phyloP scores from a whole-genome alignment of 2,113 vertebrate genomes.

The Erythrocercus mccallii region DNA sequence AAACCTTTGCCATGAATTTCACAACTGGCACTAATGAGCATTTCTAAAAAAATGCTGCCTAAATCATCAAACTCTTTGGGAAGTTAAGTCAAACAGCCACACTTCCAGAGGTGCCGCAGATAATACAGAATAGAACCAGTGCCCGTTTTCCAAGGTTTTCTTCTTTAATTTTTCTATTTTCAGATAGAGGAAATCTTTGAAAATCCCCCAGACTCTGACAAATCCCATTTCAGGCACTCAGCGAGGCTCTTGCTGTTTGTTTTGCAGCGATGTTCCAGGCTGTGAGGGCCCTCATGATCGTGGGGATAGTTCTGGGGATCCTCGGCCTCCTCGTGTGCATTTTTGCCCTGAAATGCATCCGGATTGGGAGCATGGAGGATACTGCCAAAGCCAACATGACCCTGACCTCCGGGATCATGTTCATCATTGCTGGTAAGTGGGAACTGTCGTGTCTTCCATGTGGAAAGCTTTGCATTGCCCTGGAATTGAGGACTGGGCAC shows the following conservation, averaged over 20 bases:
- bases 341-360: conserved; percentile 88
- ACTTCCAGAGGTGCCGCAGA: not conserved
- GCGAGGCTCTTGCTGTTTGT: not conserved
- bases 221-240: not conserved
- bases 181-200: not conserved
- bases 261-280: conserved; percentile 86
- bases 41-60: not conserved
- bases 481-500: not conserved
- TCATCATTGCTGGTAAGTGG: conserved; percentile 80
- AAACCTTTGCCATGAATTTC: not conserved
- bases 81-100: not conserved
- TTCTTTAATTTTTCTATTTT: not conserved
- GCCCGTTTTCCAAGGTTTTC: not conserved
- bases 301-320: conserved; percentile 82
- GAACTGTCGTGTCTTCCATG: accelerated
- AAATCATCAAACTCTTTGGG: not conserved
- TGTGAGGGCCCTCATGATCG: conserved; percentile 86
- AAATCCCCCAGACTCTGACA: not conserved
- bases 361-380: conserved; percentile 87
- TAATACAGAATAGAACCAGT: accelerated
- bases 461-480: not conserved
- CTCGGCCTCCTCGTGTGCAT: conserved; percentile 81
- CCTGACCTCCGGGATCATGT: conserved; percentile 84
- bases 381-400: conserved; percentile 89
- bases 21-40: accelerated